phyloP scores from a whole-genome alignment of 2,797 vertebrate genomes.

The Pangasius sanitwongsei region DNA sequence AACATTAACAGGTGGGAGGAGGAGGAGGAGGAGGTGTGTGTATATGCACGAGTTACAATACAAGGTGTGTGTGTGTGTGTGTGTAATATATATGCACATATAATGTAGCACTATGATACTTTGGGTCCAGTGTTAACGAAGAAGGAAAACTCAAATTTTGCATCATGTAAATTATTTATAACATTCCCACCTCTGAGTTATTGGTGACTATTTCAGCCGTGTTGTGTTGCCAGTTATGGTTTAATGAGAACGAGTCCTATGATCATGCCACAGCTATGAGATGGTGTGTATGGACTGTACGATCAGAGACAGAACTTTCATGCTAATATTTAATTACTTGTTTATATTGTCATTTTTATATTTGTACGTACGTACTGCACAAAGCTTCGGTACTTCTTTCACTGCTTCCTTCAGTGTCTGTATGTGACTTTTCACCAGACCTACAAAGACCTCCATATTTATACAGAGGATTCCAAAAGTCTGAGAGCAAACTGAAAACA shows the following conservation, averaged over 20 bases:
- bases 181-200: background rate
- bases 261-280: background rate
- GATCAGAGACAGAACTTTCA: background rate
- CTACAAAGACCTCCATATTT: too few species aligned
- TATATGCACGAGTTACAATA: constrained; percentile 9
- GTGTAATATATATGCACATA: background rate
- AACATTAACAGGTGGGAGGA: background rate
- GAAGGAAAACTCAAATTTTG: background rate
- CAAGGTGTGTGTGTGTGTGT: constrained; percentile 22
- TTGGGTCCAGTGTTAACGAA: constrained; percentile 29
- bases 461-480: background rate
- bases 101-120: too few species aligned
- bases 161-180: constrained; percentile 39
- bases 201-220: background rate
- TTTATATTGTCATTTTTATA: constrained; percentile 30
- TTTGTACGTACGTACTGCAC: background rate
- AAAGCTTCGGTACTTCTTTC: background rate
- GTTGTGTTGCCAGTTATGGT: background rate
- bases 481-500: background rate
- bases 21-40: background rate
- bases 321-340: constrained; percentile 4
- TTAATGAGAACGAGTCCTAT: constrained; percentile 23
- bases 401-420: background rate
- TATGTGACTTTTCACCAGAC: background rate
- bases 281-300: constrained; percentile 16